Evolutionary conservation across 2,797 vertebrate species (phyloP).

Genomic region (Manis javanica): DNA sequence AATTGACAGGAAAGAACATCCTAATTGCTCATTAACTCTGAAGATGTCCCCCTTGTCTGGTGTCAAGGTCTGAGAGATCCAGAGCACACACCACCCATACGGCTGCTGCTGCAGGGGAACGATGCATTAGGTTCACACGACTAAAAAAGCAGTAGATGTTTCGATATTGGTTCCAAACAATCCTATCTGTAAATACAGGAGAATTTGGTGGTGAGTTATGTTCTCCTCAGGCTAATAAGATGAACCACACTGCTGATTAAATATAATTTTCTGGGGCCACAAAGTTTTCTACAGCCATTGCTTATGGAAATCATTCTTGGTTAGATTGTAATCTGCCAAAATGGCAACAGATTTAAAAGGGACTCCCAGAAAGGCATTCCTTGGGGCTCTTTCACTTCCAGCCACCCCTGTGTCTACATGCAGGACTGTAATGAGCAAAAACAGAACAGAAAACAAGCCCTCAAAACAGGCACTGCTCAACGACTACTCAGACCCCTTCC

Average conservation of each 20-base stretch:
- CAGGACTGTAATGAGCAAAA: not conserved
- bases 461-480: not conserved
- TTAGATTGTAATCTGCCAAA: not conserved
- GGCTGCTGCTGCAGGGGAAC: not conserved
- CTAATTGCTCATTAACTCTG: constrained; percentile 83
- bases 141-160: not conserved
- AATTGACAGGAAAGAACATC: constrained; percentile 74
- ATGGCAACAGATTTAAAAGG: not conserved
- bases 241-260: constrained; percentile 12
- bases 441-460: not conserved
- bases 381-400: not conserved
- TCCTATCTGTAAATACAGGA: not conserved
- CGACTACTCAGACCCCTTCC: not conserved
- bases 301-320: constrained; percentile 6
- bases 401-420: accelerated
- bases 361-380: not conserved
- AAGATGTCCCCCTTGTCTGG: constrained; percentile 59
- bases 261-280: constrained; percentile 9
- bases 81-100: constrained; percentile 15
- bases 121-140: not conserved
- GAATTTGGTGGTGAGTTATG: not conserved
- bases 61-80: constrained; percentile 57
- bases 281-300: not conserved
- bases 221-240: constrained; percentile 3
- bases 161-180: constrained; percentile 35